Evolutionary conservation across 1,140 invertebrate genomes (phyloP), one percentile per base, ranked within the genome.

Genomic region (fruit fly (Drosophila melanogaster)): DNA sequence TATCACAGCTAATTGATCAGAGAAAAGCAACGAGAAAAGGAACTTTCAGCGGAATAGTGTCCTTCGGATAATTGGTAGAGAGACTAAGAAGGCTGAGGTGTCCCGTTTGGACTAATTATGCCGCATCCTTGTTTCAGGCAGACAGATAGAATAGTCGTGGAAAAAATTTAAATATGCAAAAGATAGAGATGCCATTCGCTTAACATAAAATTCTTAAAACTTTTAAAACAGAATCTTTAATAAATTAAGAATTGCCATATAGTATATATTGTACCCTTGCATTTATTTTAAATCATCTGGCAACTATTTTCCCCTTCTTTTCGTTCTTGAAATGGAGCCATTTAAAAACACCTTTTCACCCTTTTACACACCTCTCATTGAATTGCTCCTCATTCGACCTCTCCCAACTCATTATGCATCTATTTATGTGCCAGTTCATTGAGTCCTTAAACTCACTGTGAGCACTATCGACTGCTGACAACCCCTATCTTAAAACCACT

Each of bases 1-100:
- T 89, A 89, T 89, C 79, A 89, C 57, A 83, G 84, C 84, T 89
- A 87, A 87, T 87, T 89, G 84, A 87, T 87, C 84, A 89, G 64
- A 66, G 57, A 44, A 56, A 75, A 56, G 46, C 55, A 55, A 35
- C 46, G n/a, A 46, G 19, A n/a, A n/a, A n/a, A 64, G 40, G 41
- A 50, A 47, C 50, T 69, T 69, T 15, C 33, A 11, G 24, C 3
- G 17, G 33, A 37, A 24, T 37, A 55, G 64, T 55, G 50, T 54
- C 50, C n/a, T 35, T 53, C 22, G 50, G 38, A 14, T 70, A 70
- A 70, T 70, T 70, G 64, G 51, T 24, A 60, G 66, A 51, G 26
- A 35, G 24, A 12, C 26, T 8, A 30, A 15, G 51, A 11, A 46
- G 24, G 11, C 26, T 19, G 26, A 51, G 57, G 57, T 65, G 58